A percentile compares a stretch with the other conserved stretches of the same genome.
These are phyloP conservation scores for Linnaemya vulpina DNA, from an alignment of 2,888 invertebrate genomes.

Conservation along the genomic window DNA sequence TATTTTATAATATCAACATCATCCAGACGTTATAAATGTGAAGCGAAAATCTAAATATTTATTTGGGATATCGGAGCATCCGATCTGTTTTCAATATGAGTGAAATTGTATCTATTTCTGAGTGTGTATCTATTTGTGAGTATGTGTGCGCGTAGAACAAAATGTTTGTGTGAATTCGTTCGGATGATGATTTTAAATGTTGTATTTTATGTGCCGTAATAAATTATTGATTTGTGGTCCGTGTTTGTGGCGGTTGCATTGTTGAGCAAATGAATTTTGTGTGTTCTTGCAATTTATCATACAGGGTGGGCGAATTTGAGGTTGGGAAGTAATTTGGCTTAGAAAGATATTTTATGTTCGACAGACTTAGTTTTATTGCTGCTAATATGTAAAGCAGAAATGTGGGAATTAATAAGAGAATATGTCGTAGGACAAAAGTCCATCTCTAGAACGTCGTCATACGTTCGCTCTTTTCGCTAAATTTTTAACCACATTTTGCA, in stretches of 20 bases:
- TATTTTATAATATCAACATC: not conserved
- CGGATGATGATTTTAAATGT: conserved; percentile 6
- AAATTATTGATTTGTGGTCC: conserved; percentile 48
- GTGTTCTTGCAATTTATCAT: conserved; percentile 2
- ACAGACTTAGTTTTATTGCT: too few species aligned
- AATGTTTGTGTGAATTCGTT: conserved; percentile 15
- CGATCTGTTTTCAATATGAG: conserved; percentile 9
- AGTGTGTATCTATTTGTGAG: not conserved
- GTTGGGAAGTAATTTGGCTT: too few species aligned
- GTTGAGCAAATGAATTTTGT: conserved; percentile 2
- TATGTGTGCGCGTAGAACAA: not conserved
- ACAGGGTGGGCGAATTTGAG: too few species aligned
- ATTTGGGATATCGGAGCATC: not conserved
- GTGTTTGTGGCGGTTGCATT: conserved; percentile 24
- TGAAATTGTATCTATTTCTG: not conserved
- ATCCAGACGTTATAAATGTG: conserved; percentile 35
- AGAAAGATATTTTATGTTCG: too few species aligned
- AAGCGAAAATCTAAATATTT: conserved; percentile 25
- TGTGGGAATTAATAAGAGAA: too few species aligned
- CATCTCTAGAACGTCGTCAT: too few species aligned
- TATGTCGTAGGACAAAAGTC: too few species aligned
- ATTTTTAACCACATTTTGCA: too few species aligned
- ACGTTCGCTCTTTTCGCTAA: too few species aligned
- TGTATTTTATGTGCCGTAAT: conserved; percentile 6
- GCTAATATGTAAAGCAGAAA: too few species aligned